A percentile compares a stretch with the other conserved stretches of the same genome.
Evolutionary conservation across 2,113 vertebrate species (phyloP).

Genomic region (Tonatia bakeri): DNA sequence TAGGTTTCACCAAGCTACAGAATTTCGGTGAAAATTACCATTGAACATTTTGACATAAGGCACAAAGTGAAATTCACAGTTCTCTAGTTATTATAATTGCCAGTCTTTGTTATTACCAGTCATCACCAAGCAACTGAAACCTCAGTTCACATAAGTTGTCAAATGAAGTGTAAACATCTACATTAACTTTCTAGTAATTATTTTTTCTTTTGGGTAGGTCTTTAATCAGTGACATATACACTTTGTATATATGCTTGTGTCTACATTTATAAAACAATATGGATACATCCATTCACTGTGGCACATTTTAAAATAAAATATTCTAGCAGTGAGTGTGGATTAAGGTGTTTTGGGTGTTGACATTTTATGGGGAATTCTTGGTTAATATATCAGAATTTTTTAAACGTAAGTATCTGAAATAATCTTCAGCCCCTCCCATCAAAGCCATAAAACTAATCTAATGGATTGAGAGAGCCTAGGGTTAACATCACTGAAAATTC

Average conservation of each 20-base stretch:
- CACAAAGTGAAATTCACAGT: conserved; percentile 18
- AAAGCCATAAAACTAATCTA: not conserved
- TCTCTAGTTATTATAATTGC: not conserved
- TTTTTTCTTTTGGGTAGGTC: conserved; percentile 5
- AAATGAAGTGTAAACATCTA: conserved; percentile 42
- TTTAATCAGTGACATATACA: conserved; percentile 42
- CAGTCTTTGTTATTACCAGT: not conserved
- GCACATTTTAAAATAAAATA: conserved; percentile 64
- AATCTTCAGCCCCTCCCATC: not conserved
- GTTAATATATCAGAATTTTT: conserved; percentile 20
- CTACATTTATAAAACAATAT: conserved; percentile 32
- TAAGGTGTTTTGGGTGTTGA: conserved; percentile 2
- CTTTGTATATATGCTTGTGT: not conserved
- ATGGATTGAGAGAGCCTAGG: not conserved
- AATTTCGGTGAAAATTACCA: conserved; percentile 27
- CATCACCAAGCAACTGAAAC: conserved; percentile 10
- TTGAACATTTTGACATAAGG: conserved; percentile 18
- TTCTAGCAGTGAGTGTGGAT: conserved; percentile 26
- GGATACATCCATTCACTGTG: conserved; percentile 44
- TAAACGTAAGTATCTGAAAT: not conserved
- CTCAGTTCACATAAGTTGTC: conserved; percentile 48
- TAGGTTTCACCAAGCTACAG: conserved; percentile 31
- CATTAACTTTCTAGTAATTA: conserved; percentile 44
- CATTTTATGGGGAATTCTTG: not conserved
- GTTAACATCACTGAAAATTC: not conserved